Conservation (phyloP, 2,113 vertebrate genomes). For the Acrocephalus kingi region DNA sequence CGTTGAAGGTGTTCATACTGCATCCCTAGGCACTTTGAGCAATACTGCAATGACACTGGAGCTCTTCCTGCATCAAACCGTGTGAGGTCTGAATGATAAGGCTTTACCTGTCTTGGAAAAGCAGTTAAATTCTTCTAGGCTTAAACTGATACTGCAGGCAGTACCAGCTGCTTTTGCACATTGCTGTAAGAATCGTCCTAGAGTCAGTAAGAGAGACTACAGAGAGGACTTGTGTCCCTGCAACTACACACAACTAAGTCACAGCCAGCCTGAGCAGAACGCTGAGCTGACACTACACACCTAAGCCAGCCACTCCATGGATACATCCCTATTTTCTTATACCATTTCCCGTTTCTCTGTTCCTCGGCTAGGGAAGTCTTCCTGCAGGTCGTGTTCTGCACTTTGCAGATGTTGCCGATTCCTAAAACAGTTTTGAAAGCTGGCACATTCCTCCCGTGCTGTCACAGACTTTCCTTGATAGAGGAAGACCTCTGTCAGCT, state of each 20-base stretch:
- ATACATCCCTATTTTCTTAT: neutral
- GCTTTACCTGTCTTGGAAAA: neutral
- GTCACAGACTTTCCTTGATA: neutral
- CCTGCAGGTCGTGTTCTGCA: neutral
- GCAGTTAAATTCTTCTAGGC: neutral
- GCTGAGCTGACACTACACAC: neutral
- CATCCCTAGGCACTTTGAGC: neutral
- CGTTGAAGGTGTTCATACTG: neutral
- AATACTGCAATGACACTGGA: neutral
- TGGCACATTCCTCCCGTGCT: fast-evolving
- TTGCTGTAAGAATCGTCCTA: neutral
- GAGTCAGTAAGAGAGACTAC: neutral
- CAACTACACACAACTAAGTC: neutral
- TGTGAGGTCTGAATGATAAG: neutral
- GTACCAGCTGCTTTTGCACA: neutral
- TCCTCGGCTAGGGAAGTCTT: neutral
- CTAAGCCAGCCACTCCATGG: neutral
- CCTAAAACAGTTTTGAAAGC: neutral
- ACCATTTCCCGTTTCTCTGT: neutral
- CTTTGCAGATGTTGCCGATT: neutral
- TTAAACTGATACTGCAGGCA: neutral
- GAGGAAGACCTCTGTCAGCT: neutral
- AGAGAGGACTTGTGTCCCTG: neutral
- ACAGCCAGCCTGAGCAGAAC: neutral
- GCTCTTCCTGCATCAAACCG: neutral